These are phyloP conservation scores for Melanerpes aurifrons DNA, from an alignment of 2,113 vertebrate species.

Conservation along the genomic window DNA sequence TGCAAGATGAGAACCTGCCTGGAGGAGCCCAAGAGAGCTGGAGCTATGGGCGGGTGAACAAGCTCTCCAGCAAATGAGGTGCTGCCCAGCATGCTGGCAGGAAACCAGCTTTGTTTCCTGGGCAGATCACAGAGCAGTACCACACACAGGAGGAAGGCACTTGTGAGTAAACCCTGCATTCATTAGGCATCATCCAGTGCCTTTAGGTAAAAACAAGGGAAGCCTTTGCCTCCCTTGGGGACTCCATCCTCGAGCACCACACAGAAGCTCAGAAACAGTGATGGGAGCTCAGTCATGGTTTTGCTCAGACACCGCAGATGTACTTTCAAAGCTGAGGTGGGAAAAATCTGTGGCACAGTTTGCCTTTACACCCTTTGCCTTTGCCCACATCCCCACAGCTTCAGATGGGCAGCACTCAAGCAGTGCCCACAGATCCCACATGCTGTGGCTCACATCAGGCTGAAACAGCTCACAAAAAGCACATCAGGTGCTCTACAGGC, in stretches of 20 bases:
- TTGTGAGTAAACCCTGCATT: not conserved
- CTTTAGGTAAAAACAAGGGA: not conserved
- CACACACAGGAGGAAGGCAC: not conserved
- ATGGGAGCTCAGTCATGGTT: not conserved
- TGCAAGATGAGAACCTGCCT: not conserved
- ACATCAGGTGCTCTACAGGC: fast-evolving
- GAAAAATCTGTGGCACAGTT: not conserved
- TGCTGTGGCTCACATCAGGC: fast-evolving
- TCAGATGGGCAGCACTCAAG: fast-evolving
- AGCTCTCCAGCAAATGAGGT: not conserved
- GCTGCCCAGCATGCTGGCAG: not conserved
- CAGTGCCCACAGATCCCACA: not conserved
- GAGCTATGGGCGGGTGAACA: not conserved
- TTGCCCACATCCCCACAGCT: fast-evolving
- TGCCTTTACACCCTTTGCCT: not conserved
- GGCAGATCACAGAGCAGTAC: not conserved
- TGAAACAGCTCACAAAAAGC: not conserved
- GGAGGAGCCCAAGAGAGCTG: not conserved
- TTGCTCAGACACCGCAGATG: not conserved
- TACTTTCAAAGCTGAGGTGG: not conserved
- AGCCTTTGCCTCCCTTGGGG: not conserved
- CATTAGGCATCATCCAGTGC: fast-evolving
- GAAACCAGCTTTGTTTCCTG: conserved; percentile 55
- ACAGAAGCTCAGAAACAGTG: fast-evolving
- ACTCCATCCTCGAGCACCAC: not conserved